These are phyloP conservation scores for Lacerta agilis DNA, from an alignment of 2,797 vertebrate genomes.

Conservation along the genomic window DNA sequence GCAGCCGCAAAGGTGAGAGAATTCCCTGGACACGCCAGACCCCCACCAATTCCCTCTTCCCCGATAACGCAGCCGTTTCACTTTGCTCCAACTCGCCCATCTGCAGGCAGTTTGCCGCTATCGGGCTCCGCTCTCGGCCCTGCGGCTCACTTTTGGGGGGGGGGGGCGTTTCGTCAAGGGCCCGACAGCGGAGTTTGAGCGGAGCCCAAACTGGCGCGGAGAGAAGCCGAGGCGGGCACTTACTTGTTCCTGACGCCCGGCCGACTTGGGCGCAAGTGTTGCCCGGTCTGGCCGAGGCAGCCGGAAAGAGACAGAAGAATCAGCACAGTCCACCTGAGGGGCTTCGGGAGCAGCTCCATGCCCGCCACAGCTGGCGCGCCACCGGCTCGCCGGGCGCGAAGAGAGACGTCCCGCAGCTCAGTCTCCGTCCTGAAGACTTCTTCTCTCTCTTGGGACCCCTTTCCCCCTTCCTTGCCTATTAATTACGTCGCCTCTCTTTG, in stretches of 20 bases:
- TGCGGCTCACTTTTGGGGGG: background rate
- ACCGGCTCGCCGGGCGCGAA: background rate
- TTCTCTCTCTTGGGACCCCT: background rate
- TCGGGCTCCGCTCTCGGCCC: too few species aligned
- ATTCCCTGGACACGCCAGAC: too few species aligned
- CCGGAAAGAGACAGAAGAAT: constrained; percentile 67
- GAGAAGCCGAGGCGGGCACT: constrained; percentile 40
- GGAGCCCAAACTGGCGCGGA: too few species aligned
- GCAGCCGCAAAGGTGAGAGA: background rate
- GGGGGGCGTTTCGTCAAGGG: background rate
- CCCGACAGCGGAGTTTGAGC: background rate
- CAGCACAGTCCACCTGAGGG: constrained; percentile 63
- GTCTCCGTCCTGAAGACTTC: background rate
- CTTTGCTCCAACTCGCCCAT: background rate
- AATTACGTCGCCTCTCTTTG: constrained; percentile 21
- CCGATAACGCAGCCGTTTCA: background rate
- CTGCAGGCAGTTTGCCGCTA: background rate
- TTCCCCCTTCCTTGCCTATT: background rate
- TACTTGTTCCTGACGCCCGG: constrained; percentile 79
- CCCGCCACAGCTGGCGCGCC: background rate
- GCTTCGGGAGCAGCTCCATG: constrained; percentile 35
- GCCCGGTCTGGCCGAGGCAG: constrained; percentile 65
- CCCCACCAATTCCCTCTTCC: background rate
- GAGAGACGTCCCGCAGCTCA: background rate
- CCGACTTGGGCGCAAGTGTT: constrained; percentile 69